Evolutionary conservation across 2,888 invertebrate species (phyloP), one percentile per base, ranked within the genome.

Genomic region (Phania funesta): DNA sequence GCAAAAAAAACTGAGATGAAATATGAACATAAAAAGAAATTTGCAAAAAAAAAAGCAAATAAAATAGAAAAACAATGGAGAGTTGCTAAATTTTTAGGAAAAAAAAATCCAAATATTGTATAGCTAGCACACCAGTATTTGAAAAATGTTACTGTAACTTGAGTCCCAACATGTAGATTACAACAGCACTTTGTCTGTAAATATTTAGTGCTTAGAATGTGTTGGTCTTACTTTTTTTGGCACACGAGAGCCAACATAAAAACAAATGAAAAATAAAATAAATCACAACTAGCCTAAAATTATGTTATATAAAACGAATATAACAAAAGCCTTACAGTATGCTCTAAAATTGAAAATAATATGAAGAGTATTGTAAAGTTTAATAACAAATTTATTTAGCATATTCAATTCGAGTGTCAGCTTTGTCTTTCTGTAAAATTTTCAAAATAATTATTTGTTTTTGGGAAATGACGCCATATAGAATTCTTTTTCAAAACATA

Each of bases 221-320:
- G 11, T 26, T 44, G 32, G 18, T 22, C 0, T 58, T 32, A 5
- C 11, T 24, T 18, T 11, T 68, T 56, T 3, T 44, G 8, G 68
- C 20, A 50, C 5, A 50, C 38, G 20, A 6, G 13, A 71, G n/a
- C 18, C 9, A 18, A 38, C 56, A n/a, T 1, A 9, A 24, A 46
- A 44, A 22, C 4, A 46, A 44, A 71, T n/a, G 3, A 44, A 60
- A 29, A 52, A 26, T 16, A 26, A 38, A 60, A 16, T 35, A 73
- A 73, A 73, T 26, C 4, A 35, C 20, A 54, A 75, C 38, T n/a
- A 50, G 77, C 70, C 70, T 62, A 46, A 77, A 70, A 64, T 48
- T 71, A 64, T 78, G 62, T 16, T 54, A 20, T 8, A 64, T 4
- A 64, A 46, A 50, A 50, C 35, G 9, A 26, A 64, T 29, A 50